phyloP scores from a whole-genome alignment of 2,888 invertebrate species.

The Notodonta ziczac region DNA sequence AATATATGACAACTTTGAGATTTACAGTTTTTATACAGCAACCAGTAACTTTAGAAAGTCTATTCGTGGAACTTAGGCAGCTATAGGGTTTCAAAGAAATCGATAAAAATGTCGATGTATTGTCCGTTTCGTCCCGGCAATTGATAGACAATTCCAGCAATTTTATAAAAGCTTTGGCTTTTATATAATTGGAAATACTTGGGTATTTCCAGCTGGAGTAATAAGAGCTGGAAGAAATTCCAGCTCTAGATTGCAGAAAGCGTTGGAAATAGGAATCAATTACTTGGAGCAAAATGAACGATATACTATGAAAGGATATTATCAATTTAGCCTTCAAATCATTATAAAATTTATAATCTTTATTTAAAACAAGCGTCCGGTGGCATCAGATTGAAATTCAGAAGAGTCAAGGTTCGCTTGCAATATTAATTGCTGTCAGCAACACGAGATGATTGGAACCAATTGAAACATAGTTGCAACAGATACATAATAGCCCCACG shows the following conservation, averaged over 20 bases:
- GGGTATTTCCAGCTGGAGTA: background rate
- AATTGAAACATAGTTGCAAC: too few relatives aligned
- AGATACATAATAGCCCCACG: too few relatives aligned
- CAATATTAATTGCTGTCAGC: too few relatives aligned
- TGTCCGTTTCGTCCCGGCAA: background rate
- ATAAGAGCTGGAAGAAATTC: background rate
- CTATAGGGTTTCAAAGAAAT: background rate
- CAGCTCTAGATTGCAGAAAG: background rate
- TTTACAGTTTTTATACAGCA: too few relatives aligned
- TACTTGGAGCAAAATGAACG: too few relatives aligned
- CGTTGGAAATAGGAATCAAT: too few relatives aligned
- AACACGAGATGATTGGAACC: too few relatives aligned
- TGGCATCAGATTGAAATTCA: too few relatives aligned
- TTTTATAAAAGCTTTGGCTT: constrained; percentile 3
- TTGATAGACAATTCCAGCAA: background rate
- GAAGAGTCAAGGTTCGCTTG: too few relatives aligned
- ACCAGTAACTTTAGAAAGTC: background rate
- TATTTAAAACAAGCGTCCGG: too few relatives aligned
- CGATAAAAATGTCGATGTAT: background rate
- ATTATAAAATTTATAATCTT: background rate
- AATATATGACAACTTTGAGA: too few relatives aligned
- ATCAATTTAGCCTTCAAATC: background rate
- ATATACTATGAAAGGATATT: background rate
- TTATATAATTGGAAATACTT: too few relatives aligned
- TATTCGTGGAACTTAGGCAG: background rate